phyloP scores from a whole-genome alignment of 2,888 invertebrate species.

The Dendrolimus houi region DNA sequence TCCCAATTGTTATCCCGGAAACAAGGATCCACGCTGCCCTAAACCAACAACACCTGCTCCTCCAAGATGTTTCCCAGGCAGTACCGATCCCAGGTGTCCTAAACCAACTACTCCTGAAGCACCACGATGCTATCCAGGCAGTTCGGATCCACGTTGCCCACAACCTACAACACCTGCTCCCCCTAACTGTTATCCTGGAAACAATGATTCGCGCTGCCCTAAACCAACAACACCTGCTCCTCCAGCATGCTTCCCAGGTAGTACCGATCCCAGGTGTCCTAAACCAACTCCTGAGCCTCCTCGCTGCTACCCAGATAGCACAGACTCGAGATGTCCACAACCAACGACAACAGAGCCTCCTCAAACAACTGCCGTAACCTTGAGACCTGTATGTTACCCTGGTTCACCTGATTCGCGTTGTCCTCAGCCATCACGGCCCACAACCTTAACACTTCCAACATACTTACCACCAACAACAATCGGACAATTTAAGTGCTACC shows the following conservation, averaged over 20 bases:
- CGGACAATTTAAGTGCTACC: constrained; percentile 19
- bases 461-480: constrained; percentile 35
- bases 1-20: constrained; percentile 21
- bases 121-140: constrained; percentile 40
- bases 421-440: constrained; percentile 18
- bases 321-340: constrained; percentile 30
- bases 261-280: constrained; percentile 27
- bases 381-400: constrained; percentile 19
- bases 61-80: constrained; percentile 25
- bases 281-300: constrained; percentile 17
- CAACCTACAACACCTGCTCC: constrained; percentile 14
- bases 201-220: constrained; percentile 27
- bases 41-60: constrained; percentile 21
- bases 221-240: constrained; percentile 23
- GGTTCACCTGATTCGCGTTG: constrained; percentile 42
- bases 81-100: constrained; percentile 17
- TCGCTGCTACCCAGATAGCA: constrained; percentile 19
- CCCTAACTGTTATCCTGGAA: constrained; percentile 24
- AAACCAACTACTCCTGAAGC: constrained; percentile 19
- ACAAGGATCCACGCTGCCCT: constrained; percentile 18
- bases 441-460: constrained; percentile 17
- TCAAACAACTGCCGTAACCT: constrained; percentile 1
- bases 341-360: constrained; percentile 26
- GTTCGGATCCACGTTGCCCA: constrained; percentile 31
- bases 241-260: constrained; percentile 36